Percentiles rank a stretch among this genome's conserved stretches.
Evolutionary conservation across 2,797 vertebrate genomes (phyloP).

Genomic region (Sebastes iracundus): DNA sequence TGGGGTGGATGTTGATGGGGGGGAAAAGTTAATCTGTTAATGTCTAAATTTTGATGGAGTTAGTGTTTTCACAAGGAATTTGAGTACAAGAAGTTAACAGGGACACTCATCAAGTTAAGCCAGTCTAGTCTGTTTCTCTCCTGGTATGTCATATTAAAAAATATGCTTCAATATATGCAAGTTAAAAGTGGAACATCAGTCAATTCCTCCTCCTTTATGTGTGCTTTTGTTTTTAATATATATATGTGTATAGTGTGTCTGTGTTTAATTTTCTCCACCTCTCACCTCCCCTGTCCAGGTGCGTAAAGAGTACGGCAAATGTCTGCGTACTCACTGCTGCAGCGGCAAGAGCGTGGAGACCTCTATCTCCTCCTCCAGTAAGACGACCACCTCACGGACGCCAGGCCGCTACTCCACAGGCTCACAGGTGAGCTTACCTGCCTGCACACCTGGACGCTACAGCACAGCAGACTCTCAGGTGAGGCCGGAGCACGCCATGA

Average conservation of each 20-base stretch:
- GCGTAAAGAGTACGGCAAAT: conserved; percentile 98
- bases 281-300: conserved; percentile 80
- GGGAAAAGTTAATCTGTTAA: conserved; percentile 64
- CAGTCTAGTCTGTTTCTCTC: conserved; percentile 7
- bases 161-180: neutral
- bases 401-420: conserved; percentile 96
- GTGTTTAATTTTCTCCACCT: neutral
- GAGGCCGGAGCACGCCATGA: conserved; percentile 65
- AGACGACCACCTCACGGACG: conserved; percentile 94
- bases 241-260: neutral
- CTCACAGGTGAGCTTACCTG: conserved; percentile 93
- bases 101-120: conserved; percentile 14
- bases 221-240: neutral
- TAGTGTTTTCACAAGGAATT: conserved; percentile 43
- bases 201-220: neutral
- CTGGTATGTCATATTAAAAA: conserved; percentile 1
- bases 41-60: conserved; percentile 42
- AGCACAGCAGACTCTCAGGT: conserved; percentile 83
- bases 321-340: conserved; percentile 96
- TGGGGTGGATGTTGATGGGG: conserved; percentile 32
- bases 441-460: conserved; percentile 82
- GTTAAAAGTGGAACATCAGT: conserved; percentile 4
- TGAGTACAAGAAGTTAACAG: conserved; percentile 10
- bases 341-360: conserved; percentile 98
- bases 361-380: conserved; percentile 95